Evolutionary conservation across 2,797 vertebrate species (phyloP).

Genomic region (Sciurus carolinensis): DNA sequence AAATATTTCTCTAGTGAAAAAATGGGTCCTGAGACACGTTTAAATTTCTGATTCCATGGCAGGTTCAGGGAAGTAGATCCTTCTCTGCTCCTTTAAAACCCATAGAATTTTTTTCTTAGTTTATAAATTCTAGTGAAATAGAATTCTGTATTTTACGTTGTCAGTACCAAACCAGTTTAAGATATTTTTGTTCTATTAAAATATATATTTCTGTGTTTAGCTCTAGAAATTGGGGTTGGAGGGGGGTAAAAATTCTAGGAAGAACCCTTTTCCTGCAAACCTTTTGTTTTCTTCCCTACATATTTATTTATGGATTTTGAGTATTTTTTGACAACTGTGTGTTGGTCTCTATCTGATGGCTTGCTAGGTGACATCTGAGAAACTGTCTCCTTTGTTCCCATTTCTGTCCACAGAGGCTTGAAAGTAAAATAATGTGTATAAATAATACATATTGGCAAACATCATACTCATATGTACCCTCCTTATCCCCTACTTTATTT

Average conservation of each 20-base stretch:
- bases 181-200: constrained; percentile 51
- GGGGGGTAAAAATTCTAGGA: neutral
- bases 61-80: neutral
- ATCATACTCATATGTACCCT: neutral
- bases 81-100: neutral
- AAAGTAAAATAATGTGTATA: neutral
- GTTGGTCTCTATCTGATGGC: neutral
- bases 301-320: neutral
- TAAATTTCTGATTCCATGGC: constrained; percentile 53
- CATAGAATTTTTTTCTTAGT: constrained; percentile 26
- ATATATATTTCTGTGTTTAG: constrained; percentile 53
- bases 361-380: neutral
- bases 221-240: constrained; percentile 5
- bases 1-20: constrained; percentile 63
- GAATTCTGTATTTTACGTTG: constrained; percentile 66
- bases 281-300: neutral
- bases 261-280: neutral
- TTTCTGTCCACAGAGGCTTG: neutral
- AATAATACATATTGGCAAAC: neutral
- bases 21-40: neutral
- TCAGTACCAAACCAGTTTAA: constrained; percentile 49
- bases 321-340: neutral
- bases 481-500: neutral
- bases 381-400: neutral
- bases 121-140: constrained; percentile 73